Conservation (phyloP, 1,140 invertebrate species). For the Pseudomyrmex pallidus region DNA sequence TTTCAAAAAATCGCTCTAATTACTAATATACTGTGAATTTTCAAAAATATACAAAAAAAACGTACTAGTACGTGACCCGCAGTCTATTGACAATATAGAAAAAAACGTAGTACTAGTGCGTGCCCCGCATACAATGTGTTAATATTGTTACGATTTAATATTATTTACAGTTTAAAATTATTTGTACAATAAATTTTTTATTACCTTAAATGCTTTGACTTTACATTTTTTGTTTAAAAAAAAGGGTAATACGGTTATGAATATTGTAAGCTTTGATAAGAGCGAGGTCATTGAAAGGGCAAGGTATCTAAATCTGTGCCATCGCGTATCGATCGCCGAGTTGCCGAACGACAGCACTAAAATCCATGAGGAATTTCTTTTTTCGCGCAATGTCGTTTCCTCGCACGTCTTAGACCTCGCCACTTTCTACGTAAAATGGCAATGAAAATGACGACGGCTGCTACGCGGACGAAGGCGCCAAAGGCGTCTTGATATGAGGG, state of each 20-base stretch:
- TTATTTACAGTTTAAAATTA: too few species aligned
- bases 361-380: constrained; percentile 61
- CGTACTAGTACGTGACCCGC: too few species aligned
- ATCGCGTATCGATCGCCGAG: constrained; percentile 40
- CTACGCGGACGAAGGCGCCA: constrained; percentile 35
- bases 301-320: constrained; percentile 14
- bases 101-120: too few species aligned
- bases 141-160: too few species aligned
- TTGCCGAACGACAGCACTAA: constrained; percentile 24
- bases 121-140: too few species aligned
- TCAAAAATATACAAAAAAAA: too few species aligned
- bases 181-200: too few species aligned
- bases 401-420: constrained; percentile 57
- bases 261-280: constrained; percentile 16
- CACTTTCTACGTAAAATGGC: constrained; percentile 55
- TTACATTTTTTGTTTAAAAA: background rate
- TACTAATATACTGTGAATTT: too few species aligned
- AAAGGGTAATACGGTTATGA: background rate
- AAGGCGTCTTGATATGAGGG: constrained; percentile 57
- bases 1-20: too few species aligned
- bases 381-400: constrained; percentile 50
- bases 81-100: too few species aligned
- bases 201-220: too few species aligned
- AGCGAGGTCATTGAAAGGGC: constrained; percentile 8
- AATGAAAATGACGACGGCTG: constrained; percentile 63